Percentiles rank a stretch among this genome's conserved stretches.
Evolutionary conservation across 2,797 vertebrate genomes (phyloP).

Genomic region (Triplophysa yarkandensis): DNA sequence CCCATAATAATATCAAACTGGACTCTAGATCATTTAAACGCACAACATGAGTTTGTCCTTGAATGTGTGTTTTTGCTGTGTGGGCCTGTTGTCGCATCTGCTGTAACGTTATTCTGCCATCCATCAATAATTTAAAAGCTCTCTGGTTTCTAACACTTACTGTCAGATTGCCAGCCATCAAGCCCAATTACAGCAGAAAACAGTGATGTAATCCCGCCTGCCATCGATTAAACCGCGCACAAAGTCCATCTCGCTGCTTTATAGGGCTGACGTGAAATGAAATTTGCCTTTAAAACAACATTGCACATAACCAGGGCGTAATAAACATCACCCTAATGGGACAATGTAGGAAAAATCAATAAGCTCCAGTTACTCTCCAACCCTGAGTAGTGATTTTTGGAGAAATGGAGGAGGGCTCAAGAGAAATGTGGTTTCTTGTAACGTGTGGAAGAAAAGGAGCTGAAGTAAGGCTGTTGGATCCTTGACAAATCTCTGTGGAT

Average conservation of each 20-base stretch:
- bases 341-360: conserved; percentile 56
- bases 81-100: conserved; percentile 30
- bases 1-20: neutral
- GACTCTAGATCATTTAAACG: neutral
- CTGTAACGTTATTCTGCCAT: conserved; percentile 45
- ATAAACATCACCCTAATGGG: conserved; percentile 58
- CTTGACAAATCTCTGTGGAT: conserved; percentile 15
- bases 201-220: conserved; percentile 47
- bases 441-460: conserved; percentile 45
- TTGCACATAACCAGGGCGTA: conserved; percentile 49
- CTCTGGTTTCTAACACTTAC: conserved; percentile 57
- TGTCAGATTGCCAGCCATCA: conserved; percentile 54
- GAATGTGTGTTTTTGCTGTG: conserved; percentile 20
- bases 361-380: conserved; percentile 50
- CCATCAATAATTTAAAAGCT: conserved; percentile 60
- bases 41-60: conserved; percentile 26
- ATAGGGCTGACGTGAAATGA: conserved; percentile 42
- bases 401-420: conserved; percentile 33
- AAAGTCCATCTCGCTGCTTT: conserved; percentile 28
- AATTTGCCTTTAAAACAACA: conserved; percentile 52
- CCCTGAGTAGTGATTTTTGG: conserved; percentile 47
- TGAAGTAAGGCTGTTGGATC: conserved; percentile 9
- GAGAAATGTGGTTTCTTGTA: conserved; percentile 29
- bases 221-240: conserved; percentile 21
- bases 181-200: conserved; percentile 40